Evolutionary conservation across 2,888 invertebrate genomes (phyloP).

Genomic region (Candidula unifasciata): DNA sequence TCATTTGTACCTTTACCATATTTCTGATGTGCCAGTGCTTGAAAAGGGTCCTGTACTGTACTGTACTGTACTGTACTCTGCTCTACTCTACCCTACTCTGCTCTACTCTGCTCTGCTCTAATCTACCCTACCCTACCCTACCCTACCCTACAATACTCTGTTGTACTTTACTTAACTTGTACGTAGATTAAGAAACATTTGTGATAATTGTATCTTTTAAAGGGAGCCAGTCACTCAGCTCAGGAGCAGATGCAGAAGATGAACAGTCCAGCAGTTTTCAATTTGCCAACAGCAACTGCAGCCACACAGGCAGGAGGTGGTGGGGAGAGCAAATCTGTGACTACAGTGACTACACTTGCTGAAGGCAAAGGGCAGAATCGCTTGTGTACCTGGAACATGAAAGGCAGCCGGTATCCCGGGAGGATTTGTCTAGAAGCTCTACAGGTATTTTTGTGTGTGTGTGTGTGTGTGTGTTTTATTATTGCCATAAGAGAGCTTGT

Average conservation of each 20-base stretch:
- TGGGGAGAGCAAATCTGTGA: neutral
- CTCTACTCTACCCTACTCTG: no score
- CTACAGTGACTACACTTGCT: slow-evolving; percentile 2
- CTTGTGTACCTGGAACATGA: slow-evolving; percentile 49
- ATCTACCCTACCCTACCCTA: no score
- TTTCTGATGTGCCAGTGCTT: no score
- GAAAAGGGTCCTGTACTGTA: no score
- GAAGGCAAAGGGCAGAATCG: slow-evolving; percentile 10
- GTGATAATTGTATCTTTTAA: neutral
- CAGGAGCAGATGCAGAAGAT: slow-evolving; percentile 67
- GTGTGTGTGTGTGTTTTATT: no score
- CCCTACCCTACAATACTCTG: no score
- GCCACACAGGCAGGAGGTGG: slow-evolving; percentile 1
- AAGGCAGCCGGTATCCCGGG: slow-evolving; percentile 51
- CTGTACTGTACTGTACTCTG: no score
- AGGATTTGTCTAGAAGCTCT: slow-evolving; percentile 54
- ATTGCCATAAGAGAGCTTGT: no score
- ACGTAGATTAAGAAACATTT: neutral
- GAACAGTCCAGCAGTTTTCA: slow-evolving; percentile 72
- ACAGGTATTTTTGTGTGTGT: slow-evolving; percentile 33
- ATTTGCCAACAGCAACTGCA: slow-evolving; percentile 53
- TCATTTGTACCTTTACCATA: no score
- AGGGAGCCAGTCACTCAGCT: slow-evolving; percentile 51
- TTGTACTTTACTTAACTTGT: no score
- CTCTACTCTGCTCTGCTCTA: no score